Evolutionary conservation across 1,140 invertebrate species (phyloP).

Genomic region (Nephila pilipes): DNA sequence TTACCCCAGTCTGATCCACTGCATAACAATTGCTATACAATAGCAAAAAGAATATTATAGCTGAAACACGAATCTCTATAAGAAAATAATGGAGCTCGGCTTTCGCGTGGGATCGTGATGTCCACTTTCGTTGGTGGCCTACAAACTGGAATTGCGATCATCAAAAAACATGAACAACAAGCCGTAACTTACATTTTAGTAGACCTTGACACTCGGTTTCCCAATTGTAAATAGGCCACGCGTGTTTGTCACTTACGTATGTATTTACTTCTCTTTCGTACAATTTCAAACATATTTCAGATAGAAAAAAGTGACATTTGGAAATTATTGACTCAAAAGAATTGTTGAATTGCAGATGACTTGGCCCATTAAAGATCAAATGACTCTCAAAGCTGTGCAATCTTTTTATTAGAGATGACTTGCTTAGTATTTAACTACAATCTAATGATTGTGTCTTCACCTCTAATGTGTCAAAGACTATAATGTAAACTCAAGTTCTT

Average conservation of each 20-base stretch:
- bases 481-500: background rate
- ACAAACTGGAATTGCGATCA: slow-evolving; percentile 22
- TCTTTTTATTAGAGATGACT: too few relatives aligned
- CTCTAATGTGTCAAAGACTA: too few relatives aligned
- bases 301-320: background rate
- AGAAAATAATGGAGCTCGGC: background rate
- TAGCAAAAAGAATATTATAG: background rate
- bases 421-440: too few relatives aligned
- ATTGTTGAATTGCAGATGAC: background rate
- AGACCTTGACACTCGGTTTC: slow-evolving; percentile 43
- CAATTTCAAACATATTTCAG: background rate
- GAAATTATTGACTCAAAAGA: background rate
- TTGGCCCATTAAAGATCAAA: background rate
- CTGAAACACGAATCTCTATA: background rate
- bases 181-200: slow-evolving; percentile 45
- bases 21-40: background rate
- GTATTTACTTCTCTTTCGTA: background rate
- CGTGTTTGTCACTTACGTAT: slow-evolving; percentile 13
- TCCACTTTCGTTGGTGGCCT: slow-evolving; percentile 17
- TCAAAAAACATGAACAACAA: slow-evolving; percentile 39
- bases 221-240: slow-evolving; percentile 24
- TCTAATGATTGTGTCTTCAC: too few relatives aligned
- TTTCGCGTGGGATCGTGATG: slow-evolving; percentile 19
- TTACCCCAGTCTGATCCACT: background rate
- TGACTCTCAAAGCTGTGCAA: too few relatives aligned